phyloP scores from a whole-genome alignment of 2,888 invertebrate species.

The Rhorus exstirpatorius region DNA sequence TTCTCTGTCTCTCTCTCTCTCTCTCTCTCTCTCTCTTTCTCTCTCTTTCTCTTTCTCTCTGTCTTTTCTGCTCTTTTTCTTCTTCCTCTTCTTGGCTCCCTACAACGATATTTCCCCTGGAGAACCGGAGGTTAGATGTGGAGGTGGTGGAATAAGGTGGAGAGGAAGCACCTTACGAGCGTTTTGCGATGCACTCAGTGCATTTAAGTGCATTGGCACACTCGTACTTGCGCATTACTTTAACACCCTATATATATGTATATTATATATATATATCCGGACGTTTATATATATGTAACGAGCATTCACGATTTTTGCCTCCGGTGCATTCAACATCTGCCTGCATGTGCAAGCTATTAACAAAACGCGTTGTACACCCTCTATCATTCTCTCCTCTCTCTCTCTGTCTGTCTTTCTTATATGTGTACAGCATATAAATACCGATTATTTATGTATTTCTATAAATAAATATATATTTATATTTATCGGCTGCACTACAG shows the following conservation, averaged over 20 bases:
- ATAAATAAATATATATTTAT: neutral
- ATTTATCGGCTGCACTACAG: constrained; percentile 10
- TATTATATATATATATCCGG: neutral
- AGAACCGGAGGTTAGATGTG: constrained; percentile 33
- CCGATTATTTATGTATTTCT: neutral
- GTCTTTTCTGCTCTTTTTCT: constrained; percentile 15
- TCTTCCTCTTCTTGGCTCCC: constrained; percentile 47
- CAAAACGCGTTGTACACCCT: constrained; percentile 24
- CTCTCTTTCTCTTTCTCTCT: neutral
- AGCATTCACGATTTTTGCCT: constrained; percentile 28
- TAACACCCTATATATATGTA: constrained; percentile 28
- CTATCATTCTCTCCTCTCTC: neutral
- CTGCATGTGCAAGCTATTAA: constrained; percentile 48
- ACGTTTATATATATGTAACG: neutral
- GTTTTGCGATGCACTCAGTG: constrained; percentile 8
- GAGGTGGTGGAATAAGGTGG: constrained; percentile 39
- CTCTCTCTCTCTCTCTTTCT: constrained; percentile 21
- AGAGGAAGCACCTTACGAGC: constrained; percentile 54
- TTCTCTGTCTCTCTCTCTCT: too few species aligned
- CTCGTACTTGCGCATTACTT: constrained; percentile 50
- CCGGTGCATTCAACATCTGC: constrained; percentile 44
- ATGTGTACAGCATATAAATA: neutral
- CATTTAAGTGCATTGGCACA: constrained; percentile 47
- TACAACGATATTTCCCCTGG: constrained; percentile 35
- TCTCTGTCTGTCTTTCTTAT: neutral